These are phyloP conservation scores for Aptenodytes forsteri DNA, from an alignment of 2,113 vertebrate species.

Conservation along the genomic window DNA sequence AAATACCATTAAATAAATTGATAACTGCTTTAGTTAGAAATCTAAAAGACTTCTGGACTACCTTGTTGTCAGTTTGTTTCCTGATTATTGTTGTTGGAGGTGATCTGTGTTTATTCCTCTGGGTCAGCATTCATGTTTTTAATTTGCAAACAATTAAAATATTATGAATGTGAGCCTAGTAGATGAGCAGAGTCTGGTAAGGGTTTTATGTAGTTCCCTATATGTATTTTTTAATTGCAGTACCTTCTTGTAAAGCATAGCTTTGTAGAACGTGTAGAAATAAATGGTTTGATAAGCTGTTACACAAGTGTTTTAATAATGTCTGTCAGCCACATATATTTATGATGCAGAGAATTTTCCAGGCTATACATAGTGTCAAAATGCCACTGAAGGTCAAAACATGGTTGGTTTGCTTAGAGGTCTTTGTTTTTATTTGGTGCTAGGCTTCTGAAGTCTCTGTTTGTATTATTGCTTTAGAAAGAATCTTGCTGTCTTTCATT, in stretches of 20 bases:
- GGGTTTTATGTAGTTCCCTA: background rate
- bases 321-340: background rate
- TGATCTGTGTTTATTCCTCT: background rate
- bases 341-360: background rate
- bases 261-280: background rate
- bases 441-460: background rate
- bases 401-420: background rate
- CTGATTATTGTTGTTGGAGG: background rate
- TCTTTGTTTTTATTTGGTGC: background rate
- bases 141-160: background rate
- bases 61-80: background rate
- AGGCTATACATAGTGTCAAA: background rate
- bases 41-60: background rate
- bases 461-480: background rate
- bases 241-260: background rate
- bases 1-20: background rate
- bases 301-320: background rate
- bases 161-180: background rate
- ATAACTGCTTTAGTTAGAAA: background rate
- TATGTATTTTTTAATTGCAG: fast-evolving
- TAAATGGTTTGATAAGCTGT: background rate
- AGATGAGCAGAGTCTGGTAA: background rate
- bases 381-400: background rate
- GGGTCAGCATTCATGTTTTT: background rate
- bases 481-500: background rate